Evolutionary conservation across 1,140 invertebrate genomes (phyloP), one percentile per base, ranked within the genome.

Genomic region (Bilobella aurantiaca): DNA sequence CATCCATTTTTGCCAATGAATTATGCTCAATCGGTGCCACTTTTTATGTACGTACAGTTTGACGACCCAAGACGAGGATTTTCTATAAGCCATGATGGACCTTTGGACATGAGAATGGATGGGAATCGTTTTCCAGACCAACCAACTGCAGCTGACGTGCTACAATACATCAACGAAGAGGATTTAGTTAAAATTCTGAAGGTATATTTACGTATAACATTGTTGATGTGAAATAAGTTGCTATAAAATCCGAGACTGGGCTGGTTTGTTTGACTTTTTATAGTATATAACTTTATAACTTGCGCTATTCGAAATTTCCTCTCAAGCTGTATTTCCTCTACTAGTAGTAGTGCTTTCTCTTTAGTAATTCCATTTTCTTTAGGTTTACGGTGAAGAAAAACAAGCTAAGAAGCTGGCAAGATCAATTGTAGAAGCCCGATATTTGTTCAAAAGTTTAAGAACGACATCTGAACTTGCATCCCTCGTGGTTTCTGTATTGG

Each of bases 21-120:
- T n/a, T n/a, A n/a, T n/a, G n/a, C n/a, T n/a, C n/a, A n/a, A n/a
- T n/a, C n/a, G n/a, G n/a, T n/a, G n/a, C n/a, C n/a, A n/a, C n/a
- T n/a, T n/a, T n/a, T n/a, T n/a, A n/a, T n/a, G n/a, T n/a, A n/a
- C n/a, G n/a, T 53, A 16, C 95, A 98, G 78, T 86, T 95, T 76
- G 88, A 96, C 74, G 80, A 81, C 73, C 78, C 83, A 1, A 79
- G 82, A 21, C 81, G 95, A 75, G 95, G 95, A 3, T 98, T 98
- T 79, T 85, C 88, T 16, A 71, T 96, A 0, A 87, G 84, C 56
- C 83, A 84, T 75, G 83, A 95, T 81, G 92, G 91, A 0, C 89
- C 87, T 8, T 80, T 98, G 57, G 95, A 97, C 75, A 97, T 98
- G 94, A 81, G 94, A 75, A 98, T 98, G 94, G 90, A 95, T 80